Evolutionary conservation across 2,113 vertebrate species (phyloP).

Genomic region (Podarcis cretensis): DNA sequence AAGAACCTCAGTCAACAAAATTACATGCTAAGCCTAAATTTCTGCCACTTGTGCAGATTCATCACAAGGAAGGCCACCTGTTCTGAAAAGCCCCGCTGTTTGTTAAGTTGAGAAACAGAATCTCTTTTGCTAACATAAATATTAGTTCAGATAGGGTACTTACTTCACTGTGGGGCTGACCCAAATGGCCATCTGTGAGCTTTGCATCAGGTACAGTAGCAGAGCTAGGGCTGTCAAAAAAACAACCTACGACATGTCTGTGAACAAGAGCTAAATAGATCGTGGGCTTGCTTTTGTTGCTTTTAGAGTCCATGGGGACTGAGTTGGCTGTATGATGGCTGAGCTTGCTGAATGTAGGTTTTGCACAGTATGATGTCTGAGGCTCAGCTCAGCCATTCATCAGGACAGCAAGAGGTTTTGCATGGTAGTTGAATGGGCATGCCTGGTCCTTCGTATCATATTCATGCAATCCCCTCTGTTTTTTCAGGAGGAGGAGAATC

Average conservation of each 20-base stretch:
- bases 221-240: not conserved
- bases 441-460: not conserved
- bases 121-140: conserved; percentile 6
- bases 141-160: not conserved
- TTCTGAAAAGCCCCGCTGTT: conserved; percentile 9
- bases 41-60: conserved; percentile 29
- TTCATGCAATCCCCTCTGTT: not conserved
- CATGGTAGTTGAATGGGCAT: not conserved
- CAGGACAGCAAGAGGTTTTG: not conserved
- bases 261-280: not conserved
- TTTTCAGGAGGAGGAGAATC: no score
- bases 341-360: not conserved
- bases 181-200: not conserved
- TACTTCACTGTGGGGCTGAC: not conserved
- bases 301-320: not conserved
- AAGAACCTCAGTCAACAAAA: conserved; percentile 5
- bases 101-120: conserved; percentile 10
- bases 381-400: not conserved
- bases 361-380: not conserved
- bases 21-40: conserved; percentile 28
- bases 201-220: not conserved
- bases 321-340: not conserved
- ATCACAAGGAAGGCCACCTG: conserved; percentile 4
- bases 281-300: not conserved
- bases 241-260: not conserved